A percentile compares a stretch with the other conserved stretches of the same genome.
phyloP scores from a whole-genome alignment of 2,113 vertebrate species.

The Indri indri region DNA sequence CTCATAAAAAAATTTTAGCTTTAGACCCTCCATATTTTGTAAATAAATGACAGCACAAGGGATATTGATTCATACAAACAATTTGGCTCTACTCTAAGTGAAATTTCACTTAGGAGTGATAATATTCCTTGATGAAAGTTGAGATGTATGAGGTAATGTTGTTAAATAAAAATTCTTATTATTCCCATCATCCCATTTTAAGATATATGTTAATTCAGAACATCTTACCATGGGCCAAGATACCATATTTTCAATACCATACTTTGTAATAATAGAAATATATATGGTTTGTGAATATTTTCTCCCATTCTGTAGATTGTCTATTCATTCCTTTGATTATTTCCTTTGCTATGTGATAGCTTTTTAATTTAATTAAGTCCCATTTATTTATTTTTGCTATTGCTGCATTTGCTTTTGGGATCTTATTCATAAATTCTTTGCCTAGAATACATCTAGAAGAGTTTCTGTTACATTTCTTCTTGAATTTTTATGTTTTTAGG shows the following conservation, averaged over 20 bases:
- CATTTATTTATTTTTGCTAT: too few relatives aligned
- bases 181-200: neutral
- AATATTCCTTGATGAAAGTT: neutral
- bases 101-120: neutral
- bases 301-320: too few relatives aligned
- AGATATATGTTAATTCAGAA: neutral
- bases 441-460: too few relatives aligned
- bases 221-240: neutral
- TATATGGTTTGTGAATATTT: neutral
- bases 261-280: neutral
- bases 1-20: neutral
- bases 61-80: neutral
- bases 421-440: too few relatives aligned
- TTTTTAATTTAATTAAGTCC: too few relatives aligned
- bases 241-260: neutral
- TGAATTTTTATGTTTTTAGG: too few relatives aligned
- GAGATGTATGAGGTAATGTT: neutral
- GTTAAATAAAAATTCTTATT: neutral
- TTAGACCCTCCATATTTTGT: neutral
- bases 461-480: too few relatives aligned
- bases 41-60: neutral
- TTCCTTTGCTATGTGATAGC: too few relatives aligned
- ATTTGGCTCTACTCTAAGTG: neutral
- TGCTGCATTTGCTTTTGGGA: too few relatives aligned
- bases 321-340: too few relatives aligned